Evolutionary conservation across 2,888 invertebrate species (phyloP), one percentile per base, ranked within the genome.

Genomic region (Cryptus armator): DNA sequence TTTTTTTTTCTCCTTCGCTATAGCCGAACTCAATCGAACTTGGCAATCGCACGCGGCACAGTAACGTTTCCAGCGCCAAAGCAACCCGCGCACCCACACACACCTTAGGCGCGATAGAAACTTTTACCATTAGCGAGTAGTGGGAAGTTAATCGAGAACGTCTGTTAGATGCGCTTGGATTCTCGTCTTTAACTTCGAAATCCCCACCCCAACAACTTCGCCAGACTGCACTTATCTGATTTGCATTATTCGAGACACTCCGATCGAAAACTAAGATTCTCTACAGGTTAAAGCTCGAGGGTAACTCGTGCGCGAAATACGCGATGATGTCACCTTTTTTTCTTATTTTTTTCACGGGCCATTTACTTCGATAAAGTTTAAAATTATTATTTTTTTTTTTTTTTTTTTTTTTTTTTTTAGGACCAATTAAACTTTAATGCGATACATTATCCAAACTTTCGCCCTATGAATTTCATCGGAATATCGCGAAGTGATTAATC

Each of bases 11-110:
- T 56, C 75, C 37, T 43, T 43, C 68, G 68, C 80, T 44, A 81
- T 80, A 7, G 14, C 14, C 74, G 70, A 87, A 87, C 86, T 84
- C 86, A 87, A 87, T 87, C 76, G 86, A 86, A 87, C 84, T 87
- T 86, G 83, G 79, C 81, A 79, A 87, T 86, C 83, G 83, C 43
- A 70, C 51, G 62, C 10, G 19, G 51, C 16, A 66, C n/a, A 32
- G 16, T 6, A 32, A 14, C 19, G 48, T 24, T 16, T n/a, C 24
- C 14, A 43, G 51, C 43, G 29, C n/a, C 16, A 64, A 75, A 76
- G 37, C 9, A 24, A 24, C 48, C 37, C 3, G 64, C 56, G 72
- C 66, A 51, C 62, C 32, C 24, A n/a, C 64, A 32, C 51, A 70
- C 75, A 75, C 74, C 81, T 81, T 75, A 81, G 75, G 75, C 81